Base-by-base conservation (phyloP, 2,888 invertebrate genomes). In the Lochmaea capreae region DNA sequence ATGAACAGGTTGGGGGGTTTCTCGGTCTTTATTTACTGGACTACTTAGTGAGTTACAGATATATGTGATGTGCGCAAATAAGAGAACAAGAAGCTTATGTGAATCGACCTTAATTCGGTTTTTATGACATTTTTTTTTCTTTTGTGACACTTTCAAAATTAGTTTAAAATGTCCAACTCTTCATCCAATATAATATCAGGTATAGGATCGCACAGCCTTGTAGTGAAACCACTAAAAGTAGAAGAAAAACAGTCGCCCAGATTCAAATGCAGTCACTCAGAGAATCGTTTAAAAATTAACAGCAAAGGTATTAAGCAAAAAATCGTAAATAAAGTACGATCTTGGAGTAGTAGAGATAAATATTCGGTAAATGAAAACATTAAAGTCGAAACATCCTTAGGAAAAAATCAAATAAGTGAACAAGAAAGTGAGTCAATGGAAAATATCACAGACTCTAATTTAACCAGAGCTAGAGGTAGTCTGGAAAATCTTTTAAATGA, bases 401-500 rank as follows among this genome's bases (percentile, higher is more conserved):
- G 76, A 4, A 74, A 74, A 72, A 76, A 78, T 42, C 57, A 78
- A 14, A 73, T 52, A 49, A 57, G 52, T 39, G 59, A 70, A 22
- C 74, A 71, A 14, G 74, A 75, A 39, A 69, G 22, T 39, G 74
- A 72, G 59, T 66, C 72, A 8, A 69, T 75, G 75, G 75, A 72
- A 42, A 71, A 79, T 42, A 72, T 79, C 39, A 69, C 68, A 3
- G 75, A 79, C 71, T 77, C 77, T 0, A 80, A 80, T 63, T 70
- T 82, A 54, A 72, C 83, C n/a, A 80, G 80, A 73, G 84, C 85
- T 16, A 82, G 81, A 62, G 85, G 84, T 70, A 86, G 85, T 75
- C 78, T 86, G 67, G 85, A 85, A 73, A 83, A 81, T 75, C 71
- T 85, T 52, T 43, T 81, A n/a, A 82, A 81, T 72, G 80, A 77